These are phyloP conservation scores for Drosophila arizonae DNA, from an alignment of 1,140 invertebrate species.

Conservation along the genomic window DNA sequence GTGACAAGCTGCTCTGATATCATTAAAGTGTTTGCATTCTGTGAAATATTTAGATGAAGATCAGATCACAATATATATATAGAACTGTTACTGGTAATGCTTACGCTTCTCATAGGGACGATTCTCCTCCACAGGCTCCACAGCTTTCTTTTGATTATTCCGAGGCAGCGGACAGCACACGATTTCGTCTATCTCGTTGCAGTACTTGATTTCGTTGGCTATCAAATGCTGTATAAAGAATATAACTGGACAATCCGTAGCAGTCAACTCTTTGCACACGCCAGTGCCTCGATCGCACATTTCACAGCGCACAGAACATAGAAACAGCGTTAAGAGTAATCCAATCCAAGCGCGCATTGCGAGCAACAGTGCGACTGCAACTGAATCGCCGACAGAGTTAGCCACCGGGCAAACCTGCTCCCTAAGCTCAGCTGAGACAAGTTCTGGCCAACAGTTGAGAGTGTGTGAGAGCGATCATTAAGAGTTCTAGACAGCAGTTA, in stretches of 20 bases:
- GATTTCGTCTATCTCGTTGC: slow-evolving; percentile 66
- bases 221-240: slow-evolving; percentile 62
- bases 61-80: not conserved
- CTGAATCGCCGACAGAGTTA: not conserved
- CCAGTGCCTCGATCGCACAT: slow-evolving; percentile 61
- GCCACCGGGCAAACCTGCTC: slow-evolving; percentile 20
- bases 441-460: slow-evolving; percentile 9
- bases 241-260: slow-evolving; percentile 55
- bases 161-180: slow-evolving; percentile 66
- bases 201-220: slow-evolving; percentile 51
- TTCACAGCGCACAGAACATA: slow-evolving; percentile 29
- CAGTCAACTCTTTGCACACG: slow-evolving; percentile 55
- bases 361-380: slow-evolving; percentile 9
- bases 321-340: slow-evolving; percentile 16
- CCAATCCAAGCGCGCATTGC: slow-evolving; percentile 14
- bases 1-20: slow-evolving; percentile 36
- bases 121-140: slow-evolving; percentile 1
- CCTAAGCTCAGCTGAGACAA: slow-evolving; percentile 3
- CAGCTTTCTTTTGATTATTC: slow-evolving; percentile 32
- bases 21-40: slow-evolving; percentile 65
- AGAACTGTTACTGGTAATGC: not conserved
- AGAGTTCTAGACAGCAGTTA: slow-evolving; percentile 12
- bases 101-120: slow-evolving; percentile 55
- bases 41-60: too few species aligned
- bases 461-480: not conserved